These are phyloP conservation scores for Maconellicoccus hirsutus DNA, from an alignment of 1,140 invertebrate species.

Conservation along the genomic window DNA sequence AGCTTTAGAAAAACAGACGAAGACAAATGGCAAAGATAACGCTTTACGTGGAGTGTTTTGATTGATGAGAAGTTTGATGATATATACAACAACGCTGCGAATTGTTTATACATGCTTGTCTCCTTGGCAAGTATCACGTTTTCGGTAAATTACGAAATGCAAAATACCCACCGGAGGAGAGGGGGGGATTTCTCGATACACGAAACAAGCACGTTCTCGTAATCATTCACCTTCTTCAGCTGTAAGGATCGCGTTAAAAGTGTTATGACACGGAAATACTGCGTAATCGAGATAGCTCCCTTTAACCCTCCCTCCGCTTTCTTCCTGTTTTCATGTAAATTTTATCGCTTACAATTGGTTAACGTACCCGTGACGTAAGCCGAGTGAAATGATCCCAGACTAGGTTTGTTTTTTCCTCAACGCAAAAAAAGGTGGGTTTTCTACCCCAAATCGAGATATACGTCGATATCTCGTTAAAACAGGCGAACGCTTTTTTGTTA, in stretches of 20 bases:
- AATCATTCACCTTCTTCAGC: background rate
- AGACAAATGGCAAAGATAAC: conserved; percentile 8
- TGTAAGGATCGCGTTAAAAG: background rate
- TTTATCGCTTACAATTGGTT: too few relatives aligned
- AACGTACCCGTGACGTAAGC: too few relatives aligned
- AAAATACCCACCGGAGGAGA: background rate
- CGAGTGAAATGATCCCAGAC: too few relatives aligned
- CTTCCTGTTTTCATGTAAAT: too few relatives aligned
- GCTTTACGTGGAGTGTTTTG: background rate
- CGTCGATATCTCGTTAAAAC: too few relatives aligned
- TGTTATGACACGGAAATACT: background rate
- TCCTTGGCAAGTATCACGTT: background rate
- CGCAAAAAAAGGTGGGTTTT: too few relatives aligned
- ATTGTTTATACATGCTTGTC: background rate
- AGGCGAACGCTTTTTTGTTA: too few relatives aligned
- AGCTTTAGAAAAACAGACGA: conserved; percentile 4
- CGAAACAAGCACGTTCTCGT: background rate
- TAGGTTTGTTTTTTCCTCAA: too few relatives aligned
- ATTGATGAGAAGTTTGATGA: conserved; percentile 4
- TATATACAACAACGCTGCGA: background rate
- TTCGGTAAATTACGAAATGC: background rate
- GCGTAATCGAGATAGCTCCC: background rate
- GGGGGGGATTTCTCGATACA: background rate
- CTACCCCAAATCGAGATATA: too few relatives aligned
- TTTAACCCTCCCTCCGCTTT: too few relatives aligned